Conservation (phyloP, 2,113 vertebrate species). For the Psephotus haematonotus region DNA sequence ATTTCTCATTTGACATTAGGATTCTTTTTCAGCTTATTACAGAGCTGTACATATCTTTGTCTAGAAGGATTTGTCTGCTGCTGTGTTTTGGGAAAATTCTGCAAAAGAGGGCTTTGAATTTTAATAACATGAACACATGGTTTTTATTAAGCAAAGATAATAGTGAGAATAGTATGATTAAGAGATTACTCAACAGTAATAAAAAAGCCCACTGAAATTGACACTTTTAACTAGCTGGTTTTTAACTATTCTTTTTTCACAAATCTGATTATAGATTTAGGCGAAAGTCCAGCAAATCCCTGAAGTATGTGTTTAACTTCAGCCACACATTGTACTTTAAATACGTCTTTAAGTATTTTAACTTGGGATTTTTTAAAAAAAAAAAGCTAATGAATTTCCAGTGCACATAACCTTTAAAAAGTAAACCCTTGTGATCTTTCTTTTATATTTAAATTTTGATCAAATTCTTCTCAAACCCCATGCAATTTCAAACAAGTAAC, state of each 20-base stretch:
- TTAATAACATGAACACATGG: not conserved
- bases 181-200: not conserved
- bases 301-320: not conserved
- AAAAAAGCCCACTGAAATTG: not conserved
- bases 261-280: not conserved
- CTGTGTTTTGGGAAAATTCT: not conserved
- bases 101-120: not conserved
- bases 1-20: not conserved
- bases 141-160: not conserved
- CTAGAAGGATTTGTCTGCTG: not conserved
- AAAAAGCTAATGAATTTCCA: not conserved
- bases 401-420: not conserved
- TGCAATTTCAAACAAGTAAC: not conserved
- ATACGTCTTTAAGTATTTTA: not conserved
- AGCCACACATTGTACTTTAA: not conserved
- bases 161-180: not conserved
- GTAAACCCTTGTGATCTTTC: not conserved
- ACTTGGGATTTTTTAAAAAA: not conserved
- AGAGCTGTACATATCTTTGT: not conserved
- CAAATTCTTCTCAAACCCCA: not conserved
- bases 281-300: not conserved
- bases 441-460: not conserved
- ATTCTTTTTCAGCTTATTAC: not conserved
- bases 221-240: rapidly evolving
- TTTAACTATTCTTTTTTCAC: not conserved